Evolutionary conservation across 2,888 invertebrate species (phyloP).

Genomic region (Leptinotarsa tumamoca): DNA sequence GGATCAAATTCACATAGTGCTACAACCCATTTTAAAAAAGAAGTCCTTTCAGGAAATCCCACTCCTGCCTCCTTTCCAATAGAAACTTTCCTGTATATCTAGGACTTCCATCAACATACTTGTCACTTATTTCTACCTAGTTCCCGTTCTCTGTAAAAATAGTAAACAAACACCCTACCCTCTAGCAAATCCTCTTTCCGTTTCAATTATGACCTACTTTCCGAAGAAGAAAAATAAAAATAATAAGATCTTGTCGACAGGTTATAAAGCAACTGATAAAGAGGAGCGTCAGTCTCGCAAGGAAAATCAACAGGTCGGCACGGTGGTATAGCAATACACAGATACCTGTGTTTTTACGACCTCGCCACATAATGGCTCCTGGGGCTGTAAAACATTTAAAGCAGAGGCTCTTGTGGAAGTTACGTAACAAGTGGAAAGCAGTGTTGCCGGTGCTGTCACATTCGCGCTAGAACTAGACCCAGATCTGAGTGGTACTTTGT

Average conservation of each 20-base stretch:
- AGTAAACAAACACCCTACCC: neutral
- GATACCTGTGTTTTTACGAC: slow-evolving; percentile 56
- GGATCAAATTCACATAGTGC: too few relatives aligned
- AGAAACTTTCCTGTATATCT: neutral
- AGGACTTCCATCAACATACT: neutral
- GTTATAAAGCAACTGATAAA: slow-evolving; percentile 39
- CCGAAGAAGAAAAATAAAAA: slow-evolving; percentile 7
- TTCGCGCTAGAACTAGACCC: neutral
- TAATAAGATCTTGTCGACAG: slow-evolving; percentile 32
- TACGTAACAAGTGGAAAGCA: slow-evolving; percentile 33
- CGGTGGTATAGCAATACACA: slow-evolving; percentile 52
- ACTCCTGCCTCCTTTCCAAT: too few relatives aligned
- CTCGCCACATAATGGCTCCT: slow-evolving; percentile 48
- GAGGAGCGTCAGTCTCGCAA: slow-evolving; percentile 49
- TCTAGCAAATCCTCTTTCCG: neutral
- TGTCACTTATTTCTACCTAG: neutral
- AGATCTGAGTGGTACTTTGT: too few relatives aligned
- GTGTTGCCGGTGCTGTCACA: neutral
- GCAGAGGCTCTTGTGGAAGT: slow-evolving; percentile 26
- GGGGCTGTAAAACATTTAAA: slow-evolving; percentile 38
- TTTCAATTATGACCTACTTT: slow-evolving; percentile 17
- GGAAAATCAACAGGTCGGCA: slow-evolving; percentile 58
- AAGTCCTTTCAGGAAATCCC: too few relatives aligned
- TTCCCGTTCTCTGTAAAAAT: neutral
- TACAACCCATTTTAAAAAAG: too few relatives aligned